Evolutionary conservation across 1,140 invertebrate species (phyloP).

Genomic region (Heterodera carotae): DNA sequence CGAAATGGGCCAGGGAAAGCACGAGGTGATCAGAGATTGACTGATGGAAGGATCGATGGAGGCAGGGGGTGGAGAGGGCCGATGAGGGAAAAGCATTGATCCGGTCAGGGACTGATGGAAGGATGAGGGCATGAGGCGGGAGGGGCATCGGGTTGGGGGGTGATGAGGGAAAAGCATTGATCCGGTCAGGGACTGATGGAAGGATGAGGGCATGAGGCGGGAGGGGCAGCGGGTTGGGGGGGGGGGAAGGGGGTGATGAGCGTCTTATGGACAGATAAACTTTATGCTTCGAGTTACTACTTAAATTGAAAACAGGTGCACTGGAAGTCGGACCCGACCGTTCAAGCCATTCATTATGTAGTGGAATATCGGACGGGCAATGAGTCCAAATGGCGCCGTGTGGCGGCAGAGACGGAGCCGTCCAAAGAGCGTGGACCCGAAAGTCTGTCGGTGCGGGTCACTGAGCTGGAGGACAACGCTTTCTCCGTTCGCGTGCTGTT

Average conservation of each 20-base stretch:
- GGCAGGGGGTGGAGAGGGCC: too few species aligned
- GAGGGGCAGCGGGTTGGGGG: too few species aligned
- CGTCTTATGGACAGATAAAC: neutral
- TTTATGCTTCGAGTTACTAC: neutral
- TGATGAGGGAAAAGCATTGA: too few species aligned
- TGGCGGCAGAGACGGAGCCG: constrained; percentile 42
- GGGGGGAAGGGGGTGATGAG: too few species aligned
- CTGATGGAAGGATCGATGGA: too few species aligned
- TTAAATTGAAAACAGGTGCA: constrained; percentile 39
- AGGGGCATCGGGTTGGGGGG: too few species aligned
- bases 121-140: too few species aligned
- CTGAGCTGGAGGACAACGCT: constrained; percentile 45
- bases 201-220: too few species aligned
- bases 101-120: too few species aligned
- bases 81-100: too few species aligned
- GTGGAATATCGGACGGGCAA: constrained; percentile 60
- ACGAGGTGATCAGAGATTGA: constrained; percentile 36
- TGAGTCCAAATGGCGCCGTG: constrained; percentile 56
- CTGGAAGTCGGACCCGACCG: constrained; percentile 50
- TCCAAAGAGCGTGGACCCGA: constrained; percentile 28
- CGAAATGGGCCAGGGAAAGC: constrained; percentile 47
- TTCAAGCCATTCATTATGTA: constrained; percentile 45
- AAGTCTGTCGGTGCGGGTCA: constrained; percentile 40
- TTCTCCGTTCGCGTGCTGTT: constrained; percentile 58
- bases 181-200: too few species aligned